Conservation (phyloP, 2,113 vertebrate species). For the Prunella fulvescens region DNA sequence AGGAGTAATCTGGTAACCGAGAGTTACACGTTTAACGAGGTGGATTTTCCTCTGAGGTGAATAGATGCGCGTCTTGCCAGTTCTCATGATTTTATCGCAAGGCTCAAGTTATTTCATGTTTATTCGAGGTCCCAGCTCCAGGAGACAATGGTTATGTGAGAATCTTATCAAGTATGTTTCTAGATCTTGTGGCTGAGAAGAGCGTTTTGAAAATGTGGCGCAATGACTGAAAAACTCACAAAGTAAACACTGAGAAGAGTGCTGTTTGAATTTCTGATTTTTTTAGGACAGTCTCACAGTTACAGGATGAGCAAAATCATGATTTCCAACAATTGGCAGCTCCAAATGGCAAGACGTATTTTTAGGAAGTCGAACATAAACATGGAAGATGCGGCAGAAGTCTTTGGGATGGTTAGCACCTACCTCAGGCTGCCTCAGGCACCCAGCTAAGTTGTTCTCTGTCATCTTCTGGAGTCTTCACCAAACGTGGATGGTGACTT, state of each 20-base stretch:
- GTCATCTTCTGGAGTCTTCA: not conserved
- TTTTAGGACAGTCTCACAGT: not conserved
- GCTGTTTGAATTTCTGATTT: not conserved
- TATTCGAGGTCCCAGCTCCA: not conserved
- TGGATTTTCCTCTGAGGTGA: slow-evolving; percentile 8
- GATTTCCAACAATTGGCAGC: slow-evolving; percentile 1
- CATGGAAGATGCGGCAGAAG: not conserved
- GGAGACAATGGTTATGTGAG: not conserved
- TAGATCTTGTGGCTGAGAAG: not conserved
- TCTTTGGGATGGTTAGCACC: not conserved
- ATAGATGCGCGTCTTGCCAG: not conserved
- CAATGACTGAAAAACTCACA: not conserved
- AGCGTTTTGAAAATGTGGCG: not conserved
- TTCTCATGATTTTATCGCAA: slow-evolving; percentile 48
- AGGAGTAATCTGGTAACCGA: not conserved
- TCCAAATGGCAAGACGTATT: not conserved
- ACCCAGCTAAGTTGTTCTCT: not conserved
- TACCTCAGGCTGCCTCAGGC: not conserved
- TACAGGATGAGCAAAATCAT: not conserved
- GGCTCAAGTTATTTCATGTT: slow-evolving; percentile 49
- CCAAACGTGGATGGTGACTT: not conserved
- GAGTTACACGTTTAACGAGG: not conserved
- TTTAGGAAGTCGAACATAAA: slow-evolving; percentile 16
- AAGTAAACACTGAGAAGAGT: not conserved
- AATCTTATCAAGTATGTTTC: not conserved